phyloP scores from a whole-genome alignment of 1,140 invertebrate genomes.

The Brachionus rubens region DNA sequence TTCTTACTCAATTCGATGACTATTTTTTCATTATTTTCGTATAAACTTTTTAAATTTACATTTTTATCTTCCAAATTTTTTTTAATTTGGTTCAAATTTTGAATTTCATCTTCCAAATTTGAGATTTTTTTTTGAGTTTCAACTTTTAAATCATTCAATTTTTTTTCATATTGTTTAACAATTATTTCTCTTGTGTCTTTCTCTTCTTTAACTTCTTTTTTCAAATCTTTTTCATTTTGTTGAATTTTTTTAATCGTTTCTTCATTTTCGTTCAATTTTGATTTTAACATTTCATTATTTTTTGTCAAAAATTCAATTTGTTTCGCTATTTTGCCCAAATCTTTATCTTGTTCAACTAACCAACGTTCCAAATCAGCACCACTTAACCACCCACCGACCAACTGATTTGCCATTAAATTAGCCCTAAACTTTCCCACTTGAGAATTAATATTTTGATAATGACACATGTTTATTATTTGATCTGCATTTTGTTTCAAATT shows the following conservation, averaged over 20 bases:
- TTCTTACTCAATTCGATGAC: slow-evolving; percentile 8
- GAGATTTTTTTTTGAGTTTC: slow-evolving; percentile 3
- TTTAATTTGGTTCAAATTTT: slow-evolving; percentile 18
- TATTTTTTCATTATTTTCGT: slow-evolving; percentile 43
- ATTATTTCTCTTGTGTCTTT: slow-evolving; percentile 15
- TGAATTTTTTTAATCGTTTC: not conserved
- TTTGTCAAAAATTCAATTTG: slow-evolving; percentile 40
- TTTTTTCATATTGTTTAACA: slow-evolving; percentile 42
- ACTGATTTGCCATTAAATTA: slow-evolving; percentile 41
- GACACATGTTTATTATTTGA: slow-evolving; percentile 42
- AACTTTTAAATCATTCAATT: not conserved
- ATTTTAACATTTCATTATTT: slow-evolving; percentile 22
- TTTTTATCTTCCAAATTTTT: slow-evolving; percentile 29
- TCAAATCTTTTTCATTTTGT: not conserved
- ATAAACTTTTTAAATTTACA: slow-evolving; percentile 30
- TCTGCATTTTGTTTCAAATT: slow-evolving; percentile 35
- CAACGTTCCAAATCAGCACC: slow-evolving; percentile 29
- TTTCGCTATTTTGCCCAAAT: slow-evolving; percentile 13
- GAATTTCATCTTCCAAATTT: not conserved
- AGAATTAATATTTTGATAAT: slow-evolving; percentile 17
- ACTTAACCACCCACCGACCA: slow-evolving; percentile 9
- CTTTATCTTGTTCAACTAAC: slow-evolving; percentile 31
- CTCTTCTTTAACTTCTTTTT: slow-evolving; percentile 28
- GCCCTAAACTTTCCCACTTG: slow-evolving; percentile 11
- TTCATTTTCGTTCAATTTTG: slow-evolving; percentile 26